A percentile compares a stretch with the other conserved stretches of the same genome.
These are phyloP conservation scores for Austrofundulus limnaeus DNA, from an alignment of 2,113 vertebrate species.

Conservation along the genomic window DNA sequence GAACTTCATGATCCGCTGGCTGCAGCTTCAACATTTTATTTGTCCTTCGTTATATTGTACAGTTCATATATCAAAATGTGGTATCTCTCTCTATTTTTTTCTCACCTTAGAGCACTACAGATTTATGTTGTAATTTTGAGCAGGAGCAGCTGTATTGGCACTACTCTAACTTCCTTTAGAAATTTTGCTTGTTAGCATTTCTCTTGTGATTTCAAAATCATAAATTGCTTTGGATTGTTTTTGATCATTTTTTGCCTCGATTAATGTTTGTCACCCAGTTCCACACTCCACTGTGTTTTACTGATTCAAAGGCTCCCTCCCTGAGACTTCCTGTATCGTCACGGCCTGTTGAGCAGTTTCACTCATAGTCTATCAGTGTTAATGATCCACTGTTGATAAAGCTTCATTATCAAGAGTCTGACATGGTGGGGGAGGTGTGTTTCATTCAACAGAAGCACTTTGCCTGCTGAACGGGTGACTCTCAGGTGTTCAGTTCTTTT, in stretches of 20 bases:
- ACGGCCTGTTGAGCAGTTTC: neutral
- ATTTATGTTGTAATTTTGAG: no score
- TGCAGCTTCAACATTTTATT: no score
- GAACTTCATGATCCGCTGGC: no score
- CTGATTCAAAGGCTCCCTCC: neutral
- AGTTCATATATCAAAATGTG: no score
- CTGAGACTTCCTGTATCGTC: neutral
- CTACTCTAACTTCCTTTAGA: no score
- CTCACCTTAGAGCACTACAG: no score
- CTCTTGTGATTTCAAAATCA: no score
- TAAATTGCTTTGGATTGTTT: neutral
- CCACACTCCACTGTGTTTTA: neutral
- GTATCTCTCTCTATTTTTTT: no score
- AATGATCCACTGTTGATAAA: conserved; percentile 45
- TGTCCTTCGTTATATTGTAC: no score
- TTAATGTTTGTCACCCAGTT: conserved; percentile 2
- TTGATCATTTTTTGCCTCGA: neutral
- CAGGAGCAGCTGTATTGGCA: no score
- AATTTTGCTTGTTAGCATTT: no score
- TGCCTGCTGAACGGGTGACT: conserved; percentile 21
- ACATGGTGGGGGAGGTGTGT: neutral
- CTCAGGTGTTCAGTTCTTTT: conserved; percentile 14
- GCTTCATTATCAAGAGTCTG: conserved; percentile 1
- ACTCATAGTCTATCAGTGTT: conserved; percentile 5
- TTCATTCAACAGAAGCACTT: conserved; percentile 13